Evolutionary conservation across 1,140 invertebrate species (phyloP).

Genomic region (Drosophila auraria): DNA sequence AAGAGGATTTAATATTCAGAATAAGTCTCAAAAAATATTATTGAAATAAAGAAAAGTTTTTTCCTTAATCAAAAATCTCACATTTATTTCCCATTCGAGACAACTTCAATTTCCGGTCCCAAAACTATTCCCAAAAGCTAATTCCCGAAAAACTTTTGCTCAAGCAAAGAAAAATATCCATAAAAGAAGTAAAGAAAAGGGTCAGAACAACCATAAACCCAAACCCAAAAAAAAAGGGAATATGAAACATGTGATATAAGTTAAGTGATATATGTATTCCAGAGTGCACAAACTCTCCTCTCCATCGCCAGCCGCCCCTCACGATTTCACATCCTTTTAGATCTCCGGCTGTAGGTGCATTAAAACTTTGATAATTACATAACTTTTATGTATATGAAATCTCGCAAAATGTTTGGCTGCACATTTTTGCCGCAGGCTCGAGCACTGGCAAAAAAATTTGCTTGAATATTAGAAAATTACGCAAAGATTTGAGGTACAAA

Average conservation of each 20-base stretch:
- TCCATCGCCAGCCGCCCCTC: not conserved
- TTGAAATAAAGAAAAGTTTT: not conserved
- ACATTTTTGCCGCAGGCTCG: constrained; percentile 61
- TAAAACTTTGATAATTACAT: constrained; percentile 83
- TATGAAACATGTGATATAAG: constrained; percentile 55
- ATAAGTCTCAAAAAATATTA: too few species aligned
- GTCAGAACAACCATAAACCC: constrained; percentile 20
- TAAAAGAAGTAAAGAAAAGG: constrained; percentile 35
- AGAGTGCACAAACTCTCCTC: constrained; percentile 12
- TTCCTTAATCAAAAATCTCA: constrained; percentile 5
- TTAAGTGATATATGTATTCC: constrained; percentile 45
- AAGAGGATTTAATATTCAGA: too few species aligned
- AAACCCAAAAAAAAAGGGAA: constrained; percentile 18
- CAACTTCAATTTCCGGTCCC: constrained; percentile 32
- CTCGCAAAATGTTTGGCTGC: constrained; percentile 75
- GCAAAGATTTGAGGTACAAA: not conserved
- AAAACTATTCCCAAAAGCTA: constrained; percentile 40
- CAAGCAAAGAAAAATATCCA: constrained; percentile 38
- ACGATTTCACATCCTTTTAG: constrained; percentile 14
- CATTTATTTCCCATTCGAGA: constrained; percentile 12
- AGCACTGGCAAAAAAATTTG: not conserved
- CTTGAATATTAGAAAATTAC: not conserved
- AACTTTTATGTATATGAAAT: constrained; percentile 72
- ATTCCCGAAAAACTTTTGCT: constrained; percentile 29
- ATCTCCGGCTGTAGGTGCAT: constrained; percentile 66